Evolutionary conservation across 1,140 invertebrate species (phyloP), one percentile per base, ranked within the genome.

Genomic region (Babylonia areolata): DNA sequence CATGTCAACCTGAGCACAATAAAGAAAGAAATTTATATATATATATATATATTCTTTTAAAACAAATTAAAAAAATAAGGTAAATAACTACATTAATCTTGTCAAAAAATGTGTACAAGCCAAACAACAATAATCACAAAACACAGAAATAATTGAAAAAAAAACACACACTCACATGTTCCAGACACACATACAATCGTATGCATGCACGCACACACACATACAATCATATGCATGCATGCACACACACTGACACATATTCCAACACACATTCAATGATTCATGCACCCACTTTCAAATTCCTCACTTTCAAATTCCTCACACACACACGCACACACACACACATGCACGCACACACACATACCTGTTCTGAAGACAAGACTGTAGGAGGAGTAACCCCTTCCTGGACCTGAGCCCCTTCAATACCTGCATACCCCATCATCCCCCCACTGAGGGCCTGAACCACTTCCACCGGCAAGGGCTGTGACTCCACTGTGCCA

Each of bases 381-480:
- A 35, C 33, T 5, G 71, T 5, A 73, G 33, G 12, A 37, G 71
- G 71, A 1, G 33, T 31, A 11, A 39, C 75, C 3, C 15, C 75
- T 15, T 40, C 51, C 46, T 80, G 58, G n/a, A 11, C 77, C 46
- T 81, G 42, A 42, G 11, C 77, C 37, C 33, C 5, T 37, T 86
- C 83, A 9, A 85, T 51, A 31, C 69, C 71, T n/a, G 37, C 35
- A 31, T 85, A 73, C 31, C 64, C 51, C 69, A 80, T 39, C 78
- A 80, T 51, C 6, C 78, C 78, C 28, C 42, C 78, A 80, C 78
- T 80, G 6, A 80, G 78, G 11, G 78, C 86, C 64, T 85, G 88
- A 3, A 88, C 71, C 23, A 88, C 81, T 39, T 88, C 88, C 17
- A 88, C 81, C 33, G 83, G 84, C 33, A 87, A 58, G 11, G 86